Evolutionary conservation across 2,113 vertebrate species (phyloP).

Genomic region (Ellobius talpinus): DNA sequence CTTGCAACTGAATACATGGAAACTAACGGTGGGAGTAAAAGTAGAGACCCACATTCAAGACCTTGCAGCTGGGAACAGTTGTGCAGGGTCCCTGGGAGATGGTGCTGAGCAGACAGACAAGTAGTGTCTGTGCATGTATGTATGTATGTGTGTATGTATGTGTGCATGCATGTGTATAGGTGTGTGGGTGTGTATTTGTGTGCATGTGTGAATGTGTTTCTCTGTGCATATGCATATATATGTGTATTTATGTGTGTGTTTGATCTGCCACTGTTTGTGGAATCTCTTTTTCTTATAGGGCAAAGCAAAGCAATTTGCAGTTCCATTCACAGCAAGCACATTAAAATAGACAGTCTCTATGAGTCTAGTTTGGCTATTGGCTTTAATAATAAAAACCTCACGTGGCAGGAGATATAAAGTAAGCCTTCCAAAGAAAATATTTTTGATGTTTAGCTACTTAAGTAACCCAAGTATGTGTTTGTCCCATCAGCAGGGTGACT

Average conservation of each 20-base stretch:
- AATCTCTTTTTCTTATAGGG: neutral
- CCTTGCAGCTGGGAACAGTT: neutral
- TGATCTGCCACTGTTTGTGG: neutral
- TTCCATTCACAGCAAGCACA: neutral
- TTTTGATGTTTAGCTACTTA: neutral
- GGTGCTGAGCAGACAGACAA: neutral
- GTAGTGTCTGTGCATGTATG: neutral
- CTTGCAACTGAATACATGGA: neutral
- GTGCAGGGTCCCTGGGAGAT: neutral
- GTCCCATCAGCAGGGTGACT: too few relatives aligned
- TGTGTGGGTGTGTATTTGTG: neutral
- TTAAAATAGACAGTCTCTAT: neutral
- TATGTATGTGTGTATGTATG: neutral
- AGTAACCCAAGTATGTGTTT: neutral
- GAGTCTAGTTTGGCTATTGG: neutral
- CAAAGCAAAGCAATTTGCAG: neutral
- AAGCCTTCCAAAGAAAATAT: neutral
- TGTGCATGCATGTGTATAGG: neutral
- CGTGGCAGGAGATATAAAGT: neutral
- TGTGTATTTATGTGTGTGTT: neutral
- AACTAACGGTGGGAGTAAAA: neutral
- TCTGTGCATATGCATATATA: neutral
- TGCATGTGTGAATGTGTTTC: neutral
- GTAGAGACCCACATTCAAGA: neutral
- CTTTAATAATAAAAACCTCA: neutral